A percentile compares a stretch with the other conserved stretches of the same genome.
Evolutionary conservation across 1,140 invertebrate genomes (phyloP).

Genomic region (Grapholita molesta): DNA sequence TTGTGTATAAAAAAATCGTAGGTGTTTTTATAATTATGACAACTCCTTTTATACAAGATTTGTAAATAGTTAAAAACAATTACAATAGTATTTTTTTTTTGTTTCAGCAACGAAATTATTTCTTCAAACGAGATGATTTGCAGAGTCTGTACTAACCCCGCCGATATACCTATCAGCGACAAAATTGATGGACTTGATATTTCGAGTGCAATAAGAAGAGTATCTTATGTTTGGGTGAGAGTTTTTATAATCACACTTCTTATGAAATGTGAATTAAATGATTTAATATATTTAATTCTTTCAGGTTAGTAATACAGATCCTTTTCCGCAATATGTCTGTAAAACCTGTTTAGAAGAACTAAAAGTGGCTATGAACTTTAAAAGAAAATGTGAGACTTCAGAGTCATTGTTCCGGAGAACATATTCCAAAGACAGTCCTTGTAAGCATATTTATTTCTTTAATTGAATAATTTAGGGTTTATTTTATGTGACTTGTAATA

Average conservation of each 20-base stretch:
- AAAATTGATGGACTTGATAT: constrained; percentile 9
- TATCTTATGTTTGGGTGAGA: not conserved
- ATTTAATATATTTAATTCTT: not conserved
- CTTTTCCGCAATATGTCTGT: constrained; percentile 8
- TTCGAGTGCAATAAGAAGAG: not conserved
- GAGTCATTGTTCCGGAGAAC: not conserved
- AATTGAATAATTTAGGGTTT: too few species aligned
- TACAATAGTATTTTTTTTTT: not conserved
- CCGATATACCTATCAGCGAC: not conserved
- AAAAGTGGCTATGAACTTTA: not conserved
- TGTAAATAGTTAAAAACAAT: not conserved
- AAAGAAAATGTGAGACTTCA: constrained; percentile 15
- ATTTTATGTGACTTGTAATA: too few species aligned
- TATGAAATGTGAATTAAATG: not conserved
- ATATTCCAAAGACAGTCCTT: not conserved
- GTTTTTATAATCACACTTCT: not conserved
- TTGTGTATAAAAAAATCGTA: not conserved
- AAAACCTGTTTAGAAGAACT: not conserved
- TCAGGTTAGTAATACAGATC: not conserved
- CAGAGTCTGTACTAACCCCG: constrained; percentile 11
- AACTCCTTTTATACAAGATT: not conserved
- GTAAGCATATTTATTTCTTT: not conserved
- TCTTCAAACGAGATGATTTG: constrained; percentile 7
- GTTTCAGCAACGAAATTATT: not conserved
- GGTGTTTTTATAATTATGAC: not conserved